These are phyloP conservation scores for Eulimnadia texana DNA, from an alignment of 1,140 invertebrate genomes.

Conservation along the genomic window DNA sequence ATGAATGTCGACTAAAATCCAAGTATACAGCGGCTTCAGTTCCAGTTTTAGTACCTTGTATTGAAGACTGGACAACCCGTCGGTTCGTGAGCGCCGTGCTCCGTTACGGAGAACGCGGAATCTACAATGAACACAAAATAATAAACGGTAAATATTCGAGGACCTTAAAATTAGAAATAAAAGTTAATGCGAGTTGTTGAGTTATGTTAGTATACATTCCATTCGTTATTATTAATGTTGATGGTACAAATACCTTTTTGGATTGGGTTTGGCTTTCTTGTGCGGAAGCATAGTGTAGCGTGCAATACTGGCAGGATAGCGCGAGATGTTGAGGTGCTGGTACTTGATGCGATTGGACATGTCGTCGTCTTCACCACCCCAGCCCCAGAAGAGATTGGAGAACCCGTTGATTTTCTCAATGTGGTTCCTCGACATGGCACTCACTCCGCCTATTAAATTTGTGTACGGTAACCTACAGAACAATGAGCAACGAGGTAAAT, in stretches of 20 bases:
- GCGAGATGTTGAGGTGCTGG: too few relatives aligned
- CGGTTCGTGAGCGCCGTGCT: slow-evolving; percentile 60
- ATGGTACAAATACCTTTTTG: too few relatives aligned
- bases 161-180: not conserved
- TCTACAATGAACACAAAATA: not conserved
- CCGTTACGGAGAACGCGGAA: slow-evolving; percentile 71
- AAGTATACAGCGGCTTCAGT: slow-evolving; percentile 55
- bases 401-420: slow-evolving; percentile 48
- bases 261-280: not conserved
- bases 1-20: slow-evolving; percentile 44
- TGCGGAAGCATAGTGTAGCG: not conserved
- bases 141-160: not conserved
- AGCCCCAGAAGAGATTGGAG: slow-evolving; percentile 56
- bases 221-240: too few relatives aligned
- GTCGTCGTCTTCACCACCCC: slow-evolving; percentile 50
- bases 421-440: slow-evolving; percentile 39
- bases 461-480: slow-evolving; percentile 60
- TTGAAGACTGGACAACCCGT: slow-evolving; percentile 73
- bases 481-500: too few relatives aligned
- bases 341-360: slow-evolving; percentile 60
- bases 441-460: slow-evolving; percentile 61
- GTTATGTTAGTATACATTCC: too few relatives aligned
- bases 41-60: slow-evolving; percentile 57
- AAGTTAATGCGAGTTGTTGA: too few relatives aligned
- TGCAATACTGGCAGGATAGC: not conserved